These are phyloP conservation scores for Hippasteria phrygiana DNA, from an alignment of 53 echinoderm and acorn worm species.

Conservation along the genomic window DNA sequence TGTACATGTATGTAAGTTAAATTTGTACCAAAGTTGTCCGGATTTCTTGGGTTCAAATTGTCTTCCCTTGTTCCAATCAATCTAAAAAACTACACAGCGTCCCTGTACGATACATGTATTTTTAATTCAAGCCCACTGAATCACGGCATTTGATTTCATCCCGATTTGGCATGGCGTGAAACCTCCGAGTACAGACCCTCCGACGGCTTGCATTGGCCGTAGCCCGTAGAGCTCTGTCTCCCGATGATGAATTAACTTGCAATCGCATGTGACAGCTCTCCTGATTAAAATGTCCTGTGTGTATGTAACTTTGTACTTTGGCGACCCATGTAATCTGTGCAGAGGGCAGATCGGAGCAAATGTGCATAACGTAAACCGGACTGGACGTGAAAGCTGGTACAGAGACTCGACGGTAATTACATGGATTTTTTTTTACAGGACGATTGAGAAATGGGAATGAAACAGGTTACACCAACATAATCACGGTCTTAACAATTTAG, in stretches of 20 bases:
- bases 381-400: background rate
- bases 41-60: no score
- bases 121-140: background rate
- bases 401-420: background rate
- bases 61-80: no score
- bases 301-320: constrained; percentile 27
- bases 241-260: constrained; percentile 42
- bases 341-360: background rate
- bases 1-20: no score
- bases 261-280: constrained; percentile 49
- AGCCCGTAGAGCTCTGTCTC: constrained; percentile 1
- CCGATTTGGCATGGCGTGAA: background rate
- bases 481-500: no score
- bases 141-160: background rate
- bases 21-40: no score
- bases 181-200: background rate
- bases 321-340: constrained; percentile 17
- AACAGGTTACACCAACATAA: no score
- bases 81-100: no score
- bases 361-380: background rate
- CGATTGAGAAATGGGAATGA: no score
- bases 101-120: no score
- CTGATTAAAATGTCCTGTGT: constrained; percentile 51
- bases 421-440: no score
- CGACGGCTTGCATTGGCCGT: no score